Conservation (phyloP, 2,888 invertebrate genomes). For the Drosophila kambysellisi region DNA sequence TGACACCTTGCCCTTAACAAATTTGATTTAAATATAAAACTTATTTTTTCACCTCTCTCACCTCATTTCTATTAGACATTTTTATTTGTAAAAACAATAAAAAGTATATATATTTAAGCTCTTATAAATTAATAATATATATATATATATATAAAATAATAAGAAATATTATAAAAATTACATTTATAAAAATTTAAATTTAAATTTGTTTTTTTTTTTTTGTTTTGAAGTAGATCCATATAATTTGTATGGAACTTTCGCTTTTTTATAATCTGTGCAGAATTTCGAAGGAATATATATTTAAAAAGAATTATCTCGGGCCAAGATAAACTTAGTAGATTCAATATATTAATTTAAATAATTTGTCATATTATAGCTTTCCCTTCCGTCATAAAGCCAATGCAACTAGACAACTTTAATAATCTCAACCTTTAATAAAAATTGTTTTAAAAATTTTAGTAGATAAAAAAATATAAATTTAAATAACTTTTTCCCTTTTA, state of each 20-base stretch:
- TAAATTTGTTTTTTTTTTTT: too few species aligned
- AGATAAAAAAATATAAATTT: neutral
- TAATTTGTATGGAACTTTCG: neutral
- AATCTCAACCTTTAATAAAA: neutral
- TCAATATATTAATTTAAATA: neutral
- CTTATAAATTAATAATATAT: neutral
- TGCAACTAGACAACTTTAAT: neutral
- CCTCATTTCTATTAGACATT: too few species aligned
- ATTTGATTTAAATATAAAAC: too few species aligned
- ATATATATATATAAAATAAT: too few species aligned
- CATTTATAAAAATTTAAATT: too few species aligned
- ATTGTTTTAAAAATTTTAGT: rapidly evolving
- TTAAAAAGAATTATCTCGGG: neutral
- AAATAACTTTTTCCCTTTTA: neutral
- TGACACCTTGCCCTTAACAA: too few species aligned
- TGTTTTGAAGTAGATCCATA: neutral
- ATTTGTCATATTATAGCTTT: neutral
- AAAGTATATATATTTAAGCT: neutral
- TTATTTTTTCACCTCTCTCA: too few species aligned
- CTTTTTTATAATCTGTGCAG: neutral
- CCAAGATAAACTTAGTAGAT: neutral
- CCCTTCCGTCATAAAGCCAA: neutral
- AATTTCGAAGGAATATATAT: neutral
- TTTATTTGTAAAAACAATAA: neutral
- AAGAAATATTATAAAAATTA: too few species aligned